These are phyloP conservation scores for Rattus norvegicus DNA, from an alignment of 2,113 vertebrate genomes.

Conservation along the genomic window GRCr8 NC_086025.1:113823501-113824000, in stretches of 20 bases:
- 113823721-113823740: background rate
- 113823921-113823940: background rate
- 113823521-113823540: background rate
- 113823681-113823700: background rate
- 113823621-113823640: no score
- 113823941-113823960: background rate
- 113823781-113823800: background rate
- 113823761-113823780: background rate
- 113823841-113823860: background rate
- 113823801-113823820: background rate
- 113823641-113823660: background rate
- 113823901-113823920: background rate
- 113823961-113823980: background rate
- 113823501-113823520: background rate
- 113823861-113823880: background rate
- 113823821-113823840: background rate
- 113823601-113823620: no score
- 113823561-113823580: background rate
- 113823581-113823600: fast-evolving
- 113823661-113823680: background rate
- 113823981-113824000: background rate
- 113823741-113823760: background rate
- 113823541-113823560: background rate
- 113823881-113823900: background rate
- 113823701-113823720: background rate